Evolutionary conservation across 2,113 vertebrate genomes (phyloP).

Genomic region (Hippoglossus stenolepis): DNA sequence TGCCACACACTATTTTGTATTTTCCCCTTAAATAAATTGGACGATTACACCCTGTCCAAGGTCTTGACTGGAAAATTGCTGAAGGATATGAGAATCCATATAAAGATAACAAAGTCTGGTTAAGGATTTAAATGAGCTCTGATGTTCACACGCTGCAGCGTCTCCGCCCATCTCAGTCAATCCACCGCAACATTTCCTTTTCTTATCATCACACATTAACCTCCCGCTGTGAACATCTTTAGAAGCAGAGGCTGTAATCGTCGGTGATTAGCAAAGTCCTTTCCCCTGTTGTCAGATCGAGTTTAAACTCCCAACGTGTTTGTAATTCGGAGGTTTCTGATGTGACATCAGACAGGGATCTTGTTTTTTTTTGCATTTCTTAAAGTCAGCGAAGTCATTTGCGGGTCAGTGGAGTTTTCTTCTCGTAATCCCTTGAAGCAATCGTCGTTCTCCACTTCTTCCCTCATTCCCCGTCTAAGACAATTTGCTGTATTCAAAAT

Average conservation of each 20-base stretch:
- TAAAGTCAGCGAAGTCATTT: slow-evolving; percentile 31
- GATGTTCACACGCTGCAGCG: too few species aligned
- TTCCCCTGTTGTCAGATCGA: background rate
- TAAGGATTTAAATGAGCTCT: background rate
- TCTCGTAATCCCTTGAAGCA: slow-evolving; percentile 13
- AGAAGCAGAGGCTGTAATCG: background rate
- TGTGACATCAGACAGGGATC: background rate
- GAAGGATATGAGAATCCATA: background rate
- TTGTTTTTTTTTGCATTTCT: background rate
- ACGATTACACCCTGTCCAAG: background rate
- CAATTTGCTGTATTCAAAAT: background rate
- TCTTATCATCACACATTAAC: slow-evolving; percentile 14
- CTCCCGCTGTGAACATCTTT: background rate
- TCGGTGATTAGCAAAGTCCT: background rate
- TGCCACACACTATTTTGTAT: too few species aligned
- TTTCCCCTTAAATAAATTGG: background rate
- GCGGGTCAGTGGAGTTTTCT: slow-evolving; percentile 31
- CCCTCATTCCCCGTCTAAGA: background rate
- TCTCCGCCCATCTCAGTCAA: background rate
- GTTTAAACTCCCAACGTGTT: slow-evolving; percentile 4
- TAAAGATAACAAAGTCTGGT: background rate
- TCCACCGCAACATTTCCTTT: background rate
- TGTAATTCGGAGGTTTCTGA: slow-evolving; percentile 5
- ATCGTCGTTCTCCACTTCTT: background rate
- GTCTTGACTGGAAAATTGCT: background rate